Evolutionary conservation across 2,113 vertebrate genomes (phyloP).

Genomic region (Jaculus jaculus): DNA sequence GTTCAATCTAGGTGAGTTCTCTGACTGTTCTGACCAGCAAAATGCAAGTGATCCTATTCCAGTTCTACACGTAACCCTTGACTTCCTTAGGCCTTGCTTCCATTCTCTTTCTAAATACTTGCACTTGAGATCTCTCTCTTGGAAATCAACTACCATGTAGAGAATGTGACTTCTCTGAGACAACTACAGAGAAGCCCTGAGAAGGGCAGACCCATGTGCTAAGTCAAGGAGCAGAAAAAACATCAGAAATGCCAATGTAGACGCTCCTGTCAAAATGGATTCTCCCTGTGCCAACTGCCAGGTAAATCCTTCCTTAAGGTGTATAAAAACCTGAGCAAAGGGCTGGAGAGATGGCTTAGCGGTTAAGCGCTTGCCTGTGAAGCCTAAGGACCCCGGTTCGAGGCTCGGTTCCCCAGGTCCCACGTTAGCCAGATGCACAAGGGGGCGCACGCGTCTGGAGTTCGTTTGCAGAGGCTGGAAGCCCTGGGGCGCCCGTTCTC

Average conservation of each 20-base stretch:
- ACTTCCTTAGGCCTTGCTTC: background rate
- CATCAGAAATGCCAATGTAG: too few species aligned
- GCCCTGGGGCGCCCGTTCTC: too few species aligned
- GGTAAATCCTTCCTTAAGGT: background rate
- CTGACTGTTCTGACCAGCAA: background rate
- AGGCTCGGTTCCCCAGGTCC: too few species aligned
- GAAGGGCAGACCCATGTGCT: background rate
- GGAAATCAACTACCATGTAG: background rate
- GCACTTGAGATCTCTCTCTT: background rate
- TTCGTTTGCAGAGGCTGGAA: too few species aligned
- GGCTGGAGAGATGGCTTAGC: too few species aligned
- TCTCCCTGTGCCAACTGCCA: background rate
- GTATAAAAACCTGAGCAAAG: constrained; percentile 4
- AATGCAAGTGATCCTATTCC: background rate
- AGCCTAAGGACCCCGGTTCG: too few species aligned
- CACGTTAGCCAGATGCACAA: too few species aligned
- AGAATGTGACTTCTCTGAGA: background rate
- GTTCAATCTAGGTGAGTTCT: background rate
- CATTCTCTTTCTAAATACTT: too few species aligned
- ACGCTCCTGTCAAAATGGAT: too few species aligned
- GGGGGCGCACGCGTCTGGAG: too few species aligned
- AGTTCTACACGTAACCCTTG: background rate
- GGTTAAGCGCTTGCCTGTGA: too few species aligned
- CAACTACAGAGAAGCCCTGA: background rate
- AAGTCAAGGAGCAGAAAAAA: background rate